Percentiles rank a stretch among this genome's conserved stretches.
These are phyloP conservation scores for Catocala fraxini DNA, from an alignment of 2,888 invertebrate species.

Conservation along the genomic window DNA sequence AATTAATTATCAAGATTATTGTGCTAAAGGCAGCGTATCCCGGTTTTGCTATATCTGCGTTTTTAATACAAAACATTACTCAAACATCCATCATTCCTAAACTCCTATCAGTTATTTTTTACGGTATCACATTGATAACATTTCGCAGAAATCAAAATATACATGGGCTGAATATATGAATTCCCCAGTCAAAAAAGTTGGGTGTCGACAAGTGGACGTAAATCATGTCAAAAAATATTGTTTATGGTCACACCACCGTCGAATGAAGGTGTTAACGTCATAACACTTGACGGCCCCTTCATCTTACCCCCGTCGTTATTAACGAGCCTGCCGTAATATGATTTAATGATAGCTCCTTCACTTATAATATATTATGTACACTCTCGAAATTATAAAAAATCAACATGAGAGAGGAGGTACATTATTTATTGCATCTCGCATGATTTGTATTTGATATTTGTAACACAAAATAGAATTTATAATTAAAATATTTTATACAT, in stretches of 20 bases:
- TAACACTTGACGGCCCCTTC: conserved; percentile 63
- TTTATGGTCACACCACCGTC: conserved; percentile 61
- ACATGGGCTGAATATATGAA: not conserved
- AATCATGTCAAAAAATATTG: conserved; percentile 66
- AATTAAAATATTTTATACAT: not conserved
- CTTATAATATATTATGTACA: conserved; percentile 21
- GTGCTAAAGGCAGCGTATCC: too few species aligned
- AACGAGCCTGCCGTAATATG: conserved; percentile 56
- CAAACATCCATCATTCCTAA: not conserved
- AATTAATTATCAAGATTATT: too few species aligned
- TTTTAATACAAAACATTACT: too few species aligned
- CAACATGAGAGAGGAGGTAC: conserved; percentile 7
- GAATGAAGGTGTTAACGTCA: conserved; percentile 71
- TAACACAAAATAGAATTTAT: conserved; percentile 2
- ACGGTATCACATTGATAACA: not conserved
- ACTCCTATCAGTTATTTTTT: not conserved
- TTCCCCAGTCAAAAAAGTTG: conserved; percentile 15
- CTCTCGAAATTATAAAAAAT: conserved; percentile 20
- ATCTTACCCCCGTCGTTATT: conserved; percentile 60
- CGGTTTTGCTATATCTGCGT: too few species aligned
- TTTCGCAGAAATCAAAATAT: not conserved
- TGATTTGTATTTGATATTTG: conserved; percentile 8
- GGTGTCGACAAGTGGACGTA: conserved; percentile 51
- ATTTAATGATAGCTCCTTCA: conserved; percentile 58
- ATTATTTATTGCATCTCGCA: conserved; percentile 13